Conservation (phyloP, 2,113 vertebrate genomes). For the Erpornis zantholeuca region DNA sequence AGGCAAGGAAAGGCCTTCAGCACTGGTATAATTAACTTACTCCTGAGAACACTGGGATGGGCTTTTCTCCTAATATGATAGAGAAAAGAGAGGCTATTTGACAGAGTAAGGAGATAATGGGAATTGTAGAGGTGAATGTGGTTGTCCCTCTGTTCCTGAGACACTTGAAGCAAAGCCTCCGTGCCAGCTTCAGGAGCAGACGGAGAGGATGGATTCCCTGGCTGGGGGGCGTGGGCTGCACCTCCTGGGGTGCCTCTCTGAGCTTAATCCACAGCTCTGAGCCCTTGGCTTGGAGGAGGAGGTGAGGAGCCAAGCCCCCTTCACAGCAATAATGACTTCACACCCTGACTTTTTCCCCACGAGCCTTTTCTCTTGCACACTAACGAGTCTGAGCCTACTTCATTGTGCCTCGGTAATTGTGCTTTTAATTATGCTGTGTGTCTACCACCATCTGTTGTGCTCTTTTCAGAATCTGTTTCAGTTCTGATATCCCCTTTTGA, state of each 20-base stretch:
- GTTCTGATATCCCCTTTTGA: conserved; percentile 48
- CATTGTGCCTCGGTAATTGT: conserved; percentile 30
- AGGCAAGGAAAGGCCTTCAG: conserved; percentile 40
- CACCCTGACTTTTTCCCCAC: neutral
- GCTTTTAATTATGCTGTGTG: conserved; percentile 47
- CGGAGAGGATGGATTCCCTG: neutral
- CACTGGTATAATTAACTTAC: neutral
- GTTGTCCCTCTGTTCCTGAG: neutral
- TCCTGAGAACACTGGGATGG: conserved; percentile 1
- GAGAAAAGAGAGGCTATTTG: neutral
- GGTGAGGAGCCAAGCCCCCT: neutral
- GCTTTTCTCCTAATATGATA: neutral
- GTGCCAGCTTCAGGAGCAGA: neutral
- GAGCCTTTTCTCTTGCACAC: conserved; percentile 20
- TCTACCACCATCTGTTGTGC: conserved; percentile 61
- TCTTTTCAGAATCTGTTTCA: conserved; percentile 50
- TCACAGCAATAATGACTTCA: neutral
- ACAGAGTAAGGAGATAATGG: neutral
- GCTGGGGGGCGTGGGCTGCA: neutral
- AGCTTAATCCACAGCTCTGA: neutral
- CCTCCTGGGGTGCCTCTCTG: neutral
- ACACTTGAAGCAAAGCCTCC: neutral
- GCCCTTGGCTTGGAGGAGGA: neutral
- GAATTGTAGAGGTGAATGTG: neutral
- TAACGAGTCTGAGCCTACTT: conserved; percentile 27